These are phyloP conservation scores for Drymodes brunneopygia DNA, from an alignment of 2,113 vertebrate genomes.

Conservation along the genomic window DNA sequence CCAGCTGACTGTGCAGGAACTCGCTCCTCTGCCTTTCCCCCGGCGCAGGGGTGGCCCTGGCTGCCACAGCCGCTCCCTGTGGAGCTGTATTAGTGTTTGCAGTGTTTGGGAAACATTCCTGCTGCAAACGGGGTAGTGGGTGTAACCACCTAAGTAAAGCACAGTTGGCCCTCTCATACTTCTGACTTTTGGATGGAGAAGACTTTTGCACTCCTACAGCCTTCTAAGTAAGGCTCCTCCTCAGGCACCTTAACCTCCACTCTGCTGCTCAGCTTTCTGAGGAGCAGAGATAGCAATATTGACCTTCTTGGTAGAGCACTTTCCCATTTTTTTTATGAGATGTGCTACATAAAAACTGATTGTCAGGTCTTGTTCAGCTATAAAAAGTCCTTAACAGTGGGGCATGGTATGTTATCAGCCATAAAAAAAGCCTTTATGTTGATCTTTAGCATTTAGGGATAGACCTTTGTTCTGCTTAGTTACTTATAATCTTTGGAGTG, in stretches of 20 bases:
- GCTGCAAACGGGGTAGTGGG: neutral
- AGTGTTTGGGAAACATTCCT: neutral
- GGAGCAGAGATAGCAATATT: neutral
- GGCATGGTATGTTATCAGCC: neutral
- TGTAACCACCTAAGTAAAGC: neutral
- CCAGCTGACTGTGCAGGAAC: slow-evolving; percentile 23
- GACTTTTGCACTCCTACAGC: neutral
- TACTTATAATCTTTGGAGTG: neutral
- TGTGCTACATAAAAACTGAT: neutral
- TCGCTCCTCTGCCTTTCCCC: neutral
- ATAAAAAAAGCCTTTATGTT: neutral
- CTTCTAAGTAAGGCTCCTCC: neutral
- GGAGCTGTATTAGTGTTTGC: neutral
- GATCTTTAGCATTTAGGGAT: neutral
- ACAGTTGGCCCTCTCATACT: neutral
- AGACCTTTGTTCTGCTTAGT: slow-evolving; percentile 43
- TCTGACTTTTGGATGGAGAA: neutral
- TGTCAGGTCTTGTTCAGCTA: neutral
- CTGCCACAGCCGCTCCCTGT: neutral
- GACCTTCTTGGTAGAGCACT: neutral
- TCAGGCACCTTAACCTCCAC: neutral
- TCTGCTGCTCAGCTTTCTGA: neutral
- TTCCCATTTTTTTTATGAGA: neutral
- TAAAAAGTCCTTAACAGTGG: neutral
- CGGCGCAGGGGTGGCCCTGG: neutral